A percentile compares a stretch with the other conserved stretches of the same genome.
Evolutionary conservation across 2,797 vertebrate genomes (phyloP).

Genomic region (Prionace glauca): DNA sequence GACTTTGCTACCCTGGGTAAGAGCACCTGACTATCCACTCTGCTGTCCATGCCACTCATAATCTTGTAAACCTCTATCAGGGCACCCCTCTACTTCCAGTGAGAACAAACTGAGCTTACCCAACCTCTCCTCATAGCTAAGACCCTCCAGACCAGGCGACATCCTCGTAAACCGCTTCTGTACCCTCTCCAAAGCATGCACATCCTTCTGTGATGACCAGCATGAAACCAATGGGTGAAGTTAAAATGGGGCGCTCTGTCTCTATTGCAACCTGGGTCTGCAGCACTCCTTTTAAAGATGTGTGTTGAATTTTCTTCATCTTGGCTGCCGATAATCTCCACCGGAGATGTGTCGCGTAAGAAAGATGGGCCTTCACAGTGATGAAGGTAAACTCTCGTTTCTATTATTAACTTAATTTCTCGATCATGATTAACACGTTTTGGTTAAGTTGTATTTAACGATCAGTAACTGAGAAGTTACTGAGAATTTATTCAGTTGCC

Average conservation of each 20-base stretch:
- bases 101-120: too few species aligned
- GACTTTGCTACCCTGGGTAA: too few species aligned
- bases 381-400: background rate
- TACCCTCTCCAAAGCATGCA: too few species aligned
- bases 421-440: background rate
- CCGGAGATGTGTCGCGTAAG: background rate
- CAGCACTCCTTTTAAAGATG: background rate
- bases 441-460: background rate
- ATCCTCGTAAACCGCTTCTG: too few species aligned
- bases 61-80: too few species aligned
- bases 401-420: background rate
- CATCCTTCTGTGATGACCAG: too few species aligned
- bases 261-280: rapidly evolving
- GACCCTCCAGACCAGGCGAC: too few species aligned
- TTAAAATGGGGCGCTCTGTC: background rate
- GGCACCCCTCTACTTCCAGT: too few species aligned
- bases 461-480: too few species aligned
- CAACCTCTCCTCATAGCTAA: too few species aligned
- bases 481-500: background rate
- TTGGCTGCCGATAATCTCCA: background rate
- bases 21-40: too few species aligned
- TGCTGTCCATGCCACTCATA: too few species aligned
- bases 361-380: background rate
- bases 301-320: background rate
- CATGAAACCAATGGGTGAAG: background rate